Evolutionary conservation across 2,888 invertebrate species (phyloP).

Genomic region (Nymphalis polychloros): DNA sequence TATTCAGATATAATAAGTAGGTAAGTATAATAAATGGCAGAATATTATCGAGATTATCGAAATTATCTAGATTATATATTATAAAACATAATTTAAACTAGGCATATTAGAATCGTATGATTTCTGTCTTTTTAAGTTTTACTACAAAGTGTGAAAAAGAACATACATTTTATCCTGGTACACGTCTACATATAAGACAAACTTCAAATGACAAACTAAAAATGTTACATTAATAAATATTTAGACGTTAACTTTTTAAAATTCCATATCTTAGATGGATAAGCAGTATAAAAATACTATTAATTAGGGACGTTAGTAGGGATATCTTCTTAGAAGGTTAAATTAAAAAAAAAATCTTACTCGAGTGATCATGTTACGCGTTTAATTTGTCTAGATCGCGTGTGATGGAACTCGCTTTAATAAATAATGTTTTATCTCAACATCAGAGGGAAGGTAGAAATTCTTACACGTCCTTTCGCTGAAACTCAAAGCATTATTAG

Average conservation of each 20-base stretch:
- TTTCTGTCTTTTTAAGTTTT: no score
- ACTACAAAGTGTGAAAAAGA: no score
- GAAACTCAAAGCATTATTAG: conserved; percentile 63
- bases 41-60: no score
- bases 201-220: no score
- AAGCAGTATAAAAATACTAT: conserved; percentile 18
- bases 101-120: no score
- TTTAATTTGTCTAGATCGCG: conserved; percentile 79
- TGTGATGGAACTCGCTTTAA: conserved; percentile 63
- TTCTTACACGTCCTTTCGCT: conserved; percentile 76
- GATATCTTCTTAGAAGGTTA: conserved; percentile 53
- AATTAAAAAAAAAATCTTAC: conserved; percentile 43
- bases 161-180: no score
- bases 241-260: neutral
- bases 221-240: no score
- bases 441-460: conserved; percentile 70
- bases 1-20: no score
- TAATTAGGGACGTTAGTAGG: conserved; percentile 22
- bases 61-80: no score
- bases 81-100: no score
- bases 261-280: neutral
- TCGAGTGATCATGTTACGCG: conserved; percentile 72
- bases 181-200: no score
- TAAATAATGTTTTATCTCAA: conserved; percentile 78
- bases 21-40: no score